A percentile compares a stretch with the other conserved stretches of the same genome.
These are phyloP conservation scores for Paramisgurnus dabryanus DNA, from an alignment of 2,113 vertebrate genomes.

Conservation along the genomic window DNA sequence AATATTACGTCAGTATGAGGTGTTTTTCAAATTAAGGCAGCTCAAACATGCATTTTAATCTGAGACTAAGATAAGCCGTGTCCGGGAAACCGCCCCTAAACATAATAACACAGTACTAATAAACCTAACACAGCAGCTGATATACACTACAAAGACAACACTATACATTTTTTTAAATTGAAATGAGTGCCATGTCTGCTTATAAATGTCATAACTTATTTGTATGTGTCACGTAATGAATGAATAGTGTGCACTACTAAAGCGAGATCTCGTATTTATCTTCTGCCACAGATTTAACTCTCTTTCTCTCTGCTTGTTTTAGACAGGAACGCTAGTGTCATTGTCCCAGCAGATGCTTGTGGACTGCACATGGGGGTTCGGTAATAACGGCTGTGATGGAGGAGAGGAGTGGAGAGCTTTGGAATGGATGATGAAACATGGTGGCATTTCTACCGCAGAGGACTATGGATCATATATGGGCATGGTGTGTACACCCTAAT, in stretches of 20 bases:
- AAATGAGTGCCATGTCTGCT: not conserved
- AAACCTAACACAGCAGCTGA: too few relatives aligned
- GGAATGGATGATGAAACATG: constrained; percentile 83
- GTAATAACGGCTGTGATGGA: constrained; percentile 80
- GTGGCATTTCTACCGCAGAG: constrained; percentile 78
- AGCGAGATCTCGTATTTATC: not conserved
- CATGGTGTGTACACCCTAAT: constrained; percentile 63
- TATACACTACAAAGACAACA: not conserved
- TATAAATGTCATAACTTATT: too few relatives aligned
- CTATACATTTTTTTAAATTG: not conserved
- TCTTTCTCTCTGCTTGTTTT: not conserved
- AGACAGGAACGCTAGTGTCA: constrained; percentile 75
- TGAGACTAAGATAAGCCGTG: too few relatives aligned
- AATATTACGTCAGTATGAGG: too few relatives aligned
- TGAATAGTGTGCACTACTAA: not conserved
- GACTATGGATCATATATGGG: constrained; percentile 79
- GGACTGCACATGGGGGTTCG: constrained; percentile 84
- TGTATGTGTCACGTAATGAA: too few relatives aligned
- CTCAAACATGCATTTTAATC: too few relatives aligned
- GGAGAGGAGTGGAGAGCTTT: constrained; percentile 81
- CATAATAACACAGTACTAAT: too few relatives aligned
- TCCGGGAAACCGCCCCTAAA: too few relatives aligned
- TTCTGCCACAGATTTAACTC: not conserved
- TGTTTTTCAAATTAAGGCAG: too few relatives aligned
- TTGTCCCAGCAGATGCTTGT: constrained; percentile 84